A percentile compares a stretch with the other conserved stretches of the same genome.
Conservation (phyloP, 2,113 vertebrate genomes). For the Cepphus grylle region DNA sequence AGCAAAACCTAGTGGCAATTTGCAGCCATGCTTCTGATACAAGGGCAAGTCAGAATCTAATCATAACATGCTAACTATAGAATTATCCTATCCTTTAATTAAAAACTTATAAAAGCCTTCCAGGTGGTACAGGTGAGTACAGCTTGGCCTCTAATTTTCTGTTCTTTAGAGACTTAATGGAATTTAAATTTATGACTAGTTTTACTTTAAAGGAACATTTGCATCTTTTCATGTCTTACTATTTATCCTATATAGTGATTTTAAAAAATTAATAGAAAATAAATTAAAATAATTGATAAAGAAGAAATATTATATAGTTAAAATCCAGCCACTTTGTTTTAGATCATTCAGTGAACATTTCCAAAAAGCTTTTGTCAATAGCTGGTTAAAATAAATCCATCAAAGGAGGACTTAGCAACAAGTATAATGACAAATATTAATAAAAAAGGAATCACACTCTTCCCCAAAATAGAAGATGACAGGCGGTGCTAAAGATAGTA, state of each 20-base stretch:
- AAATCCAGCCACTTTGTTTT: not conserved
- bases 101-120: not conserved
- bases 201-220: constrained; percentile 3
- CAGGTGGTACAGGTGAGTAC: not conserved
- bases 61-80: not conserved
- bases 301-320: not conserved
- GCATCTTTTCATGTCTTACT: not conserved
- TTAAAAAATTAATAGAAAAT: not conserved
- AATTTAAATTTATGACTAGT: not conserved
- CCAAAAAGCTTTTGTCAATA: not conserved
- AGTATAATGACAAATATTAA: not conserved
- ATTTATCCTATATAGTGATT: not conserved
- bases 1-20: not conserved
- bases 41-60: not conserved
- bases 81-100: constrained; percentile 40
- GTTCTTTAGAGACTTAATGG: not conserved
- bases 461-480: not conserved
- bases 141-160: constrained; percentile 21
- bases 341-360: not conserved
- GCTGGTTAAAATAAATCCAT: not conserved
- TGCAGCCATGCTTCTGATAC: not conserved
- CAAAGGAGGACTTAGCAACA: not conserved
- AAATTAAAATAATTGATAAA: not conserved
- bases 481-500: not conserved
- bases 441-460: not conserved